Percentiles rank a stretch among this genome's conserved stretches.
Evolutionary conservation across 2,888 invertebrate species (phyloP).

Genomic region (Eristalis pertinax): DNA sequence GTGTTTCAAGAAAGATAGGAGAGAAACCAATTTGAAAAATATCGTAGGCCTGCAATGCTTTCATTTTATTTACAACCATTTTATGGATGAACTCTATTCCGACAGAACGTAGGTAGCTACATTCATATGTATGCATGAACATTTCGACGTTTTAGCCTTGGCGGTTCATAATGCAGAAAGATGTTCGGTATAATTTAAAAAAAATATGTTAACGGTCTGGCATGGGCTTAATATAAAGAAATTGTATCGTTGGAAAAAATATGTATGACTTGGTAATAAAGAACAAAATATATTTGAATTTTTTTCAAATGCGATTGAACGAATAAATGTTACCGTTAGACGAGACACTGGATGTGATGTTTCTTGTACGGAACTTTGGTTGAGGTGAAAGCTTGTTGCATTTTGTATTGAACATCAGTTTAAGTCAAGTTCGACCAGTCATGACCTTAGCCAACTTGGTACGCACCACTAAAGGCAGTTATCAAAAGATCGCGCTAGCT

Average conservation of each 20-base stretch:
- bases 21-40: neutral
- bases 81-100: constrained; percentile 3
- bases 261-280: neutral
- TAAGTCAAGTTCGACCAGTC: neutral
- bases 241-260: neutral
- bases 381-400: neutral
- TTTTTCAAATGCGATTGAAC: neutral
- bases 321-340: neutral
- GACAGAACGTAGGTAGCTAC: neutral
- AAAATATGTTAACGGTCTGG: neutral
- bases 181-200: neutral
- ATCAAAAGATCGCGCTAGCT: too few species aligned
- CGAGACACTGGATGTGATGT: neutral
- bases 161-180: neutral
- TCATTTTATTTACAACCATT: constrained; percentile 24
- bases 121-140: neutral
- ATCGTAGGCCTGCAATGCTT: constrained; percentile 4
- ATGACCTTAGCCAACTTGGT: too few species aligned
- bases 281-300: neutral
- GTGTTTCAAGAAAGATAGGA: neutral
- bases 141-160: neutral
- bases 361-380: neutral
- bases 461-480: too few species aligned
- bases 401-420: neutral
- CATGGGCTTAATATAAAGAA: neutral